phyloP scores from a whole-genome alignment of 2,888 invertebrate genomes.

The Drosophila mimetica region DNA sequence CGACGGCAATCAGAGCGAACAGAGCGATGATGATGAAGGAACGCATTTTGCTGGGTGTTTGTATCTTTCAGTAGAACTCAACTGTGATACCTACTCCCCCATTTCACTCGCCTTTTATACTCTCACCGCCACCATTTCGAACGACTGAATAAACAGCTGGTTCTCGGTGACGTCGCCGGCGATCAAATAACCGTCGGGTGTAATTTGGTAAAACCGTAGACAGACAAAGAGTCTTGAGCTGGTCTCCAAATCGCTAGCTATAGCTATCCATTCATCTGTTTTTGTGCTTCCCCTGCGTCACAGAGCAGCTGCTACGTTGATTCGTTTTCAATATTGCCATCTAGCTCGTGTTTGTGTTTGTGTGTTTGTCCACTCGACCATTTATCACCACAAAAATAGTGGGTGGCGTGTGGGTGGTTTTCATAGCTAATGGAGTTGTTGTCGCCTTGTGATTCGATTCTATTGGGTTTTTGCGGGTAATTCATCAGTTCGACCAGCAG shows the following conservation, averaged over 20 bases:
- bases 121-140: not conserved
- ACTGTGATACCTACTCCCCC: slow-evolving; percentile 8
- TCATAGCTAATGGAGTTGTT: slow-evolving; percentile 28
- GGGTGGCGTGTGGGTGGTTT: slow-evolving; percentile 1
- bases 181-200: slow-evolving; percentile 25
- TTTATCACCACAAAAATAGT: slow-evolving; percentile 21
- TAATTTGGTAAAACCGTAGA: slow-evolving; percentile 11
- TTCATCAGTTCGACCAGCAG: slow-evolving; percentile 19
- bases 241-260: slow-evolving; percentile 10
- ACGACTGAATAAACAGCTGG: slow-evolving; percentile 1
- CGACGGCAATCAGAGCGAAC: slow-evolving; percentile 32
- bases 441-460: slow-evolving; percentile 22
- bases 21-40: slow-evolving; percentile 22
- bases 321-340: slow-evolving; percentile 20
- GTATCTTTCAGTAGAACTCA: slow-evolving; percentile 10
- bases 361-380: slow-evolving; percentile 21
- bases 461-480: slow-evolving; percentile 17
- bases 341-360: slow-evolving; percentile 12
- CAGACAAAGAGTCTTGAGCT: slow-evolving; percentile 3
- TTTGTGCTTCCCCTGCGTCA: slow-evolving; percentile 26
- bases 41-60: slow-evolving; percentile 31
- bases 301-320: slow-evolving; percentile 40
- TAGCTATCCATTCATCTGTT: slow-evolving; percentile 20
- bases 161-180: slow-evolving; percentile 1
- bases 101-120: slow-evolving; percentile 27